Conservation (phyloP, 1,140 invertebrate species). For the Mactra quadrangularis region DNA sequence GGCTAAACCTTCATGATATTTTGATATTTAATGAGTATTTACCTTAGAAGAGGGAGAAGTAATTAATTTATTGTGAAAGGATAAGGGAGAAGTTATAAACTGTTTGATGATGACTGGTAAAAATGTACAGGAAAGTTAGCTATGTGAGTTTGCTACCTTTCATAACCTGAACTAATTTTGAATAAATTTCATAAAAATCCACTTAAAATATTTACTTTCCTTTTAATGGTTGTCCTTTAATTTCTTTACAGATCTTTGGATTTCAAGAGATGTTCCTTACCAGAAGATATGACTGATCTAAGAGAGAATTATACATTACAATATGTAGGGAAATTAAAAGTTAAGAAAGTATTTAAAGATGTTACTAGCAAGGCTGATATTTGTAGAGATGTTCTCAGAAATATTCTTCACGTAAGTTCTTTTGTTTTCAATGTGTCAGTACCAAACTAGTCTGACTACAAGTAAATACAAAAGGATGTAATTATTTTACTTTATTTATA, state of each 20-base stretch:
- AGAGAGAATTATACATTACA: slow-evolving; percentile 43
- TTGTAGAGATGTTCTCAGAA: slow-evolving; percentile 63
- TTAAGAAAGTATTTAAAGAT: slow-evolving; percentile 31
- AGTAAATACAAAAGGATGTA: not conserved
- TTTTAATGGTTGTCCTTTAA: too few relatives aligned
- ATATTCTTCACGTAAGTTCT: slow-evolving; percentile 55
- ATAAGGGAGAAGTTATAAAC: too few relatives aligned
- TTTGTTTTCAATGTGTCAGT: not conserved
- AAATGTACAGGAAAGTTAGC: too few relatives aligned
- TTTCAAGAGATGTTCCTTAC: slow-evolving; percentile 42
- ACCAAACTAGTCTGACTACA: not conserved
- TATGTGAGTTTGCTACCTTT: too few relatives aligned
- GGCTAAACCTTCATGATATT: too few relatives aligned
- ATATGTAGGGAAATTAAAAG: slow-evolving; percentile 28
- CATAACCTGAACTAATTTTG: too few relatives aligned
- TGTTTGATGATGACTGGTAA: too few relatives aligned
- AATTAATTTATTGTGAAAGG: too few relatives aligned
- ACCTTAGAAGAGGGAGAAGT: too few relatives aligned
- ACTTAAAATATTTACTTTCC: too few relatives aligned
- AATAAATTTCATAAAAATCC: too few relatives aligned
- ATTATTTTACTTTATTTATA: not conserved
- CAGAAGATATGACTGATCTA: slow-evolving; percentile 35
- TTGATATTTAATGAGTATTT: too few relatives aligned
- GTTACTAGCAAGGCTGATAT: slow-evolving; percentile 58
- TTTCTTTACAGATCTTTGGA: slow-evolving; percentile 49